These are phyloP conservation scores for Gallinago nigripennis DNA, from an alignment of 2,797 vertebrate species.

Conservation along the genomic window DNA sequence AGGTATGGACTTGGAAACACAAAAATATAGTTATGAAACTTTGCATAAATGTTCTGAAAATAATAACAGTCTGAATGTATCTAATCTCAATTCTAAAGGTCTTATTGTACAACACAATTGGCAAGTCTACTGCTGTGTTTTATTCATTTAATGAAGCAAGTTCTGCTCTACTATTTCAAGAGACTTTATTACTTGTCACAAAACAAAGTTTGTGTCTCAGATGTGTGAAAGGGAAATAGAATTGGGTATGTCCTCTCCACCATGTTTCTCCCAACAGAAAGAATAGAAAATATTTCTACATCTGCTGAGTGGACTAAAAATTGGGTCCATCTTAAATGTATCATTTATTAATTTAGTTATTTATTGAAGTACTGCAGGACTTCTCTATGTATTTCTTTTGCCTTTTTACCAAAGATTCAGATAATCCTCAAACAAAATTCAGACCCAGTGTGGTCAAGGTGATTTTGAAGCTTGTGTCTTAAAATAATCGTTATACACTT, in stretches of 20 bases:
- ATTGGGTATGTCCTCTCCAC: background rate
- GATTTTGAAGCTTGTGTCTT: background rate
- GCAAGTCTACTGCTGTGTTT: background rate
- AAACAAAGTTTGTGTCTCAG: background rate
- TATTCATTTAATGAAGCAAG: background rate
- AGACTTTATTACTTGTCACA: background rate
- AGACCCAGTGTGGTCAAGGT: background rate
- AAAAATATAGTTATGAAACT: background rate
- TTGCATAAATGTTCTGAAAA: background rate
- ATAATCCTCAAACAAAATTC: background rate
- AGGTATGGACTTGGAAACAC: background rate
- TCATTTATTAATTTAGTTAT: background rate
- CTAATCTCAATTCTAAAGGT: background rate
- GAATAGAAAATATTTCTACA: background rate
- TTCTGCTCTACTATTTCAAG: background rate
- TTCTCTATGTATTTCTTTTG: background rate
- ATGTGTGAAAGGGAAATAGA: background rate
- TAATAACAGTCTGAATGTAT: background rate
- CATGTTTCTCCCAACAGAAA: background rate
- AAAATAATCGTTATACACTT: background rate
- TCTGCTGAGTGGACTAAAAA: background rate
- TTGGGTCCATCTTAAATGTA: background rate
- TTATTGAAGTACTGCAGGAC: background rate
- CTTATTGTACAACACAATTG: background rate
- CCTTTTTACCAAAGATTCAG: background rate